Evolutionary conservation across 35 echinoderm and acorn worm genomes (phyloP), one percentile per base, ranked within the genome.

Genomic region (Apostichopus californicus): DNA sequence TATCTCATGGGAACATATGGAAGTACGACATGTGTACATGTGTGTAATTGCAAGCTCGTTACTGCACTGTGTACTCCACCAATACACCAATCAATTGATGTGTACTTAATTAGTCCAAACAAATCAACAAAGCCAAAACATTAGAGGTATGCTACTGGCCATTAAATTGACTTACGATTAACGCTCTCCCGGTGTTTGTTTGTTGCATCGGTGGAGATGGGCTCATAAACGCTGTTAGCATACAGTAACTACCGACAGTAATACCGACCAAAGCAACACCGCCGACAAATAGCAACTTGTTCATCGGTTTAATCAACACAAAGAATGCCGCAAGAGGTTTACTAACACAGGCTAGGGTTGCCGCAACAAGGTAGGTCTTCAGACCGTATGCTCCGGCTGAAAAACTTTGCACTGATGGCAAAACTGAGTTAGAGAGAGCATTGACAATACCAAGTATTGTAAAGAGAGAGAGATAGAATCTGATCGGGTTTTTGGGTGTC

Each of bases 391-490:
- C 90, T 13, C 90, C 95, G 5, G 90, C 91, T 5, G 97, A 98
- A 57, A 91, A 98, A 77, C 90, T 94, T 91, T 98, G 97, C 8
- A 98, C 93, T 13, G 97, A 98, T 14, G 97, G 93, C 26, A 98
- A 90, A 22, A 96, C 77, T 24, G 95, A 94, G 25, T 98, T 98
- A 64, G 83, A 94, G 8, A 98, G 73, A 23, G 95, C 95, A 86
- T 93, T 96, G 9, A 96, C 95, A 78, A 90, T 90, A 14, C 93
- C 95, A 15, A 96, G 90, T 4, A 98, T 53, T 7, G 83, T 9
- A 34, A 87, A 66, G 87, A 95, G 1, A 96, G 87, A 82, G 89
- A 93, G 8, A 91, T n/a, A 64, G 55, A 92, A 54, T 94, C 64
- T 58, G 6, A 14, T 17, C 25, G 56, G 90, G 4, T 9, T 78